Conservation (phyloP, 2,113 vertebrate species). For the Perca schrenkii region DNA sequence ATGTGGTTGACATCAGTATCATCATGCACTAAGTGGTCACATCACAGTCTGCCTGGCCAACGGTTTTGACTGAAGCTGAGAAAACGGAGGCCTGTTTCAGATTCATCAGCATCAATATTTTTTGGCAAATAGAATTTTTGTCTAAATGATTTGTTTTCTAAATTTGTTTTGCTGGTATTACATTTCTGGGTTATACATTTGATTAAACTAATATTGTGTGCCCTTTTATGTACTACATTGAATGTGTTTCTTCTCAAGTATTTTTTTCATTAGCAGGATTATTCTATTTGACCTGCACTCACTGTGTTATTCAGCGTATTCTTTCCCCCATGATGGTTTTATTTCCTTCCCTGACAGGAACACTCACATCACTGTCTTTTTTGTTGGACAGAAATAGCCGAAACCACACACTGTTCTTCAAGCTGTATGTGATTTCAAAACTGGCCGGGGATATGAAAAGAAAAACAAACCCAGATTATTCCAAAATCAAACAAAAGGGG, state of each 20-base stretch:
- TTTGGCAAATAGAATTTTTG: conserved; percentile 31
- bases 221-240: neutral
- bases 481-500: conserved; percentile 21
- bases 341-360: conserved; percentile 53
- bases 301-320: conserved; percentile 17
- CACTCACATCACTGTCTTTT: conserved; percentile 38
- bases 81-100: conserved; percentile 55
- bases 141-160: conserved; percentile 35
- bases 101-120: conserved; percentile 27
- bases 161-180: conserved; percentile 27
- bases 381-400: conserved; percentile 26
- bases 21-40: conserved; percentile 62
- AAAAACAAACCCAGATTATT: conserved; percentile 44
- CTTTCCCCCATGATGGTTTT: conserved; percentile 34
- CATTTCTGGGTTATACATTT: conserved; percentile 19
- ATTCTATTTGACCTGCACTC: conserved; percentile 26
- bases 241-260: conserved; percentile 8
- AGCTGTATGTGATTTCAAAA: conserved; percentile 46
- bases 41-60: conserved; percentile 58
- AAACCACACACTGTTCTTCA: conserved; percentile 37
- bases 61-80: conserved; percentile 35
- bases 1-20: conserved; percentile 67
- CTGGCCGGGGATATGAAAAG: neutral
- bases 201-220: neutral
- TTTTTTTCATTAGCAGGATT: conserved; percentile 17